Evolutionary conservation across 2,797 vertebrate genomes (phyloP), one percentile per base, ranked within the genome.

Genomic region (Galago senegalensis): DNA sequence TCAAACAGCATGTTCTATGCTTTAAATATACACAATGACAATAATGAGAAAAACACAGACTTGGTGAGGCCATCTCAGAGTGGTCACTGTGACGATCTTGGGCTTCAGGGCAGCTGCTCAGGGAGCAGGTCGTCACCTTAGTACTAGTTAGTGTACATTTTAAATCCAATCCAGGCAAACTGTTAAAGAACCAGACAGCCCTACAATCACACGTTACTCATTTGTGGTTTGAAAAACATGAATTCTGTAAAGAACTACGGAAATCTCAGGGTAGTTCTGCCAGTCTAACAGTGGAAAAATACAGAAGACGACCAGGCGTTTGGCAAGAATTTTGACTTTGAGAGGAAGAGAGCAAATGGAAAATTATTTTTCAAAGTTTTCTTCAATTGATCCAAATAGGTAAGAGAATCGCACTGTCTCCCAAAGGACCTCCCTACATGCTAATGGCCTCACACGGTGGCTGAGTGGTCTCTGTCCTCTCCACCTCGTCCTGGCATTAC

Each of bases 341-440:
- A 90, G 53, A 81, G 14, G 46, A 86, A 93, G n/a, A 85, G 89
- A 63, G 23, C 25, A 60, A 75, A 9, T 61, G 31, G 29, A 87
- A 95, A 87, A 53, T 53, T 67, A 40, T 72, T 94, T 87, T 81
- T 87, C 46, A n/a, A 70, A 88, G n/a, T 75, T 85, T 94, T 72
- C 25, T 70, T 40, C 20, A 93, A 85, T 29, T 65, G 53, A 67
- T 86, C 13, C 29, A 70, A 49, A 61, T 2, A 85, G 49, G 67
- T 83, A 83, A 86, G 0, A 49, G 16, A 91, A 87, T 88, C 43
- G 90, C 96, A 69, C 17, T 82, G 27, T 61, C 91, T 96, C 25
- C 31, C 40, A 43, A 84, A 72, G 25, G 61, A 82, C 75, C 90
- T 81, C 80, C 80, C 76, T 72, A 70, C 5, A 61, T 3, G 4